Conservation (phyloP, 2,888 invertebrate species). For the Catocala sponsa region DNA sequence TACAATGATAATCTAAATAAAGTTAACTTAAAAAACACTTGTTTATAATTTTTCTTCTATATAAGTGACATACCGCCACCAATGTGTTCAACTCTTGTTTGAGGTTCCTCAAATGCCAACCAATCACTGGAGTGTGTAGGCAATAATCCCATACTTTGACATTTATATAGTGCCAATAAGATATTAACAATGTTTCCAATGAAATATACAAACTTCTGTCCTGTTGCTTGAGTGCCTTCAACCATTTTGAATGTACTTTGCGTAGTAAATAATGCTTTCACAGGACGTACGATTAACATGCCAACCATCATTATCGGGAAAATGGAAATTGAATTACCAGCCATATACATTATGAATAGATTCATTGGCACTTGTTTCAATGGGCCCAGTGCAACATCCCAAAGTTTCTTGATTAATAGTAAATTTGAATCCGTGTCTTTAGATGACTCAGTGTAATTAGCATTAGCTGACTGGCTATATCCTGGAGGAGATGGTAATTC, state of each 20-base stretch:
- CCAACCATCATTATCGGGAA: slow-evolving; percentile 99
- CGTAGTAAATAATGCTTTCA: slow-evolving; percentile 97
- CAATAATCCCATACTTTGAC: slow-evolving; percentile 98
- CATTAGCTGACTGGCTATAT: slow-evolving; percentile 92
- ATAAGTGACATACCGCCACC: slow-evolving; percentile 93
- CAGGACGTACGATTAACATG: slow-evolving; percentile 98
- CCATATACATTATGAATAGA: slow-evolving; percentile 99
- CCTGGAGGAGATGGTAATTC: slow-evolving; percentile 95
- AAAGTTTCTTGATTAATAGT: slow-evolving; percentile 97
- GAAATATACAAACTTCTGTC: slow-evolving; percentile 97
- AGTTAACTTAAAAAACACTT: slow-evolving; percentile 57
- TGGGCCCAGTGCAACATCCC: slow-evolving; percentile 98
- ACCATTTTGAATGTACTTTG: slow-evolving; percentile 97
- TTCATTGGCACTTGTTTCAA: slow-evolving; percentile 99
- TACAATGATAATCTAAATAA: slow-evolving; percentile 70
- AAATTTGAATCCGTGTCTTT: slow-evolving; percentile 95
- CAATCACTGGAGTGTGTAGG: slow-evolving; percentile 99
- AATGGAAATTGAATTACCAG: slow-evolving; percentile 99
- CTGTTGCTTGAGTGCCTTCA: slow-evolving; percentile 95
- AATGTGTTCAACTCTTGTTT: slow-evolving; percentile 94
- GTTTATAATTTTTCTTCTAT: slow-evolving; percentile 65
- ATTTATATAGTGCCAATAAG: slow-evolving; percentile 97
- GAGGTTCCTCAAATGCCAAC: slow-evolving; percentile 98
- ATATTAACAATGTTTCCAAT: slow-evolving; percentile 98
- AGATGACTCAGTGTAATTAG: slow-evolving; percentile 92